Percentiles rank a stretch among this genome's conserved stretches.
Evolutionary conservation across 2,113 vertebrate genomes (phyloP).

Genomic region (Sula dactylatra): DNA sequence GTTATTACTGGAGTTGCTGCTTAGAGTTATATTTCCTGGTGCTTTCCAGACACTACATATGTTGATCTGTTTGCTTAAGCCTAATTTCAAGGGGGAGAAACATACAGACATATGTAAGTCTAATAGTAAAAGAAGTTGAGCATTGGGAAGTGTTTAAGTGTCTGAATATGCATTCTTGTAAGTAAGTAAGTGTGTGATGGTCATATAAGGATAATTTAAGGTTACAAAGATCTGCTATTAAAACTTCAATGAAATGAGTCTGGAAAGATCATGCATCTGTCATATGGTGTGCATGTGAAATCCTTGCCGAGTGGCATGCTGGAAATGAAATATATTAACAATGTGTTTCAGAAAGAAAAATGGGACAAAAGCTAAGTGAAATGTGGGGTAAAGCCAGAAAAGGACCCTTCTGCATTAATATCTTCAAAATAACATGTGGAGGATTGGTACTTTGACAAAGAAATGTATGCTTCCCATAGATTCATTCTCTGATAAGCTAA

Average conservation of each 20-base stretch:
- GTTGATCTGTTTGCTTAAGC: background rate
- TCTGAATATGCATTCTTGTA: background rate
- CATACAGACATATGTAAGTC: background rate
- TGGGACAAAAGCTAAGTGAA: background rate
- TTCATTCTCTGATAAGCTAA: background rate
- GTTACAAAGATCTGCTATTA: background rate
- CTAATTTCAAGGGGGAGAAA: background rate
- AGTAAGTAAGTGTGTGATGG: background rate
- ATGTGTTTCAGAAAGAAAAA: background rate
- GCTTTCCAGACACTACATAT: background rate
- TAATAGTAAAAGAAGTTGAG: background rate
- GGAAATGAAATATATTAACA: background rate
- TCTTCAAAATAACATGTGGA: background rate
- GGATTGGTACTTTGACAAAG: background rate
- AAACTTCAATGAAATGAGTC: constrained; percentile 33
- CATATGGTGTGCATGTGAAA: background rate
- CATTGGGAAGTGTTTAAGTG: background rate
- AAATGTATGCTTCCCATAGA: background rate
- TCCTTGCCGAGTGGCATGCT: background rate
- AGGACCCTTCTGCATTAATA: background rate
- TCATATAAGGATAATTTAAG: background rate
- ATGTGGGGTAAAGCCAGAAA: background rate
- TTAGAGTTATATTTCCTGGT: background rate
- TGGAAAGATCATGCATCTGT: constrained; percentile 30
- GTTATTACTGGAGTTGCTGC: background rate